Evolutionary conservation across 2,113 vertebrate species (phyloP), one percentile per base, ranked within the genome.

Genomic region (Nymphicus hollandicus): DNA sequence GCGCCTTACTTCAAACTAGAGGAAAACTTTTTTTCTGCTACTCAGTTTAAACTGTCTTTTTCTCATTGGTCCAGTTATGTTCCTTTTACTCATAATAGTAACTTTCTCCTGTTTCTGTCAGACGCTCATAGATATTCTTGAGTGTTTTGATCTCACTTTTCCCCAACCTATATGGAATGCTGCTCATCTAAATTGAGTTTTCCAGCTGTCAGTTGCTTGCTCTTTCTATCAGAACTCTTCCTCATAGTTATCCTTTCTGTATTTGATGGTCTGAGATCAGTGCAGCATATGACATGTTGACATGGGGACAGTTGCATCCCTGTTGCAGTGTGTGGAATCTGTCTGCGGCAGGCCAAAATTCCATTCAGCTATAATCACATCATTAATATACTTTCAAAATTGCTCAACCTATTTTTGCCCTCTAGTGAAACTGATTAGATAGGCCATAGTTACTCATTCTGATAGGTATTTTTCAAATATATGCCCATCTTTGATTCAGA

Each of bases 381-480:
- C 37, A 22, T 37, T 22, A 65, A 69, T 33, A 24, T 58, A 39
- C 56, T 61, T 81, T 77, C 13, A 69, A 14, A 94, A 50, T 16
- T 69, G 28, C 25, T 86, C n/a, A 60, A 27, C 9, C 17, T 91
- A 9, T n/a, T 53, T 28, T 37, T 64, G 39, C 37, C 17, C 6
- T 46, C 19, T 49, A 17, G 31, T 87, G 28, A 84, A 80, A 84
- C 22, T n/a, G 33, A 37, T 82, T 33, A 60, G 66, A 53, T 86
- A 28, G 0, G 1, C 28, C 25, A 3, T 10, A 41, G 22, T 19
- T 94, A 14, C 41, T 88, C 1, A 0, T 80, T 72, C 35, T 86
- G n/a, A 33, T 35, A 69, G n/a, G 39, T 13, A 8, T 84, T 84
- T 49, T 60, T 76, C n/a, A 88, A 55, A 68, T 64, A 50, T 61